phyloP scores from a whole-genome alignment of 2,797 vertebrate genomes.

The Sus cebifrons region DNA sequence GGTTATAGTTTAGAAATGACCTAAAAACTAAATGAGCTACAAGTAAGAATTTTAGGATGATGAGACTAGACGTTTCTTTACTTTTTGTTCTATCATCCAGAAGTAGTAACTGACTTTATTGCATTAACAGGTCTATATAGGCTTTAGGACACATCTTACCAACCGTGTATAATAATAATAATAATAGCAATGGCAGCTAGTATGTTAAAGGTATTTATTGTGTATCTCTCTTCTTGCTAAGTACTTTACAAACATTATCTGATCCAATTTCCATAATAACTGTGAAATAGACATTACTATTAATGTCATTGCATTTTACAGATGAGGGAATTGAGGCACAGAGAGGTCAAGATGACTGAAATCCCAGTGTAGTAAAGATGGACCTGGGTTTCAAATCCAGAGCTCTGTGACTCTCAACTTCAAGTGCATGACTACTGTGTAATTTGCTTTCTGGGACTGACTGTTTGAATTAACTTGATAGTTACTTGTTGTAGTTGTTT shows the following conservation, averaged over 20 bases:
- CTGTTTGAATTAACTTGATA: not conserved
- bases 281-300: slow-evolving; percentile 1
- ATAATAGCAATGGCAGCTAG: not conserved
- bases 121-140: not conserved
- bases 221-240: not conserved
- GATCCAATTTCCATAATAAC: not conserved
- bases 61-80: not conserved
- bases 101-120: slow-evolving; percentile 36
- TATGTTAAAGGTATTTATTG: slow-evolving; percentile 1
- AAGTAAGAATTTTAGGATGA: not conserved
- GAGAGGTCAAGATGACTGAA: not conserved
- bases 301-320: not conserved
- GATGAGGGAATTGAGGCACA: not conserved
- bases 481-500: not conserved
- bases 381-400: not conserved
- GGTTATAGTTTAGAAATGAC: not conserved
- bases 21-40: not conserved
- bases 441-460: not conserved
- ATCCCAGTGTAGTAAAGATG: not conserved
- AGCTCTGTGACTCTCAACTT: not conserved
- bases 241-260: not conserved
- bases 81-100: not conserved
- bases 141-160: not conserved
- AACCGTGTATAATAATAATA: not conserved
- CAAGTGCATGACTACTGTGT: not conserved